Conservation (phyloP, 2,888 invertebrate genomes). For the Hydroisotoma schaefferi region DNA sequence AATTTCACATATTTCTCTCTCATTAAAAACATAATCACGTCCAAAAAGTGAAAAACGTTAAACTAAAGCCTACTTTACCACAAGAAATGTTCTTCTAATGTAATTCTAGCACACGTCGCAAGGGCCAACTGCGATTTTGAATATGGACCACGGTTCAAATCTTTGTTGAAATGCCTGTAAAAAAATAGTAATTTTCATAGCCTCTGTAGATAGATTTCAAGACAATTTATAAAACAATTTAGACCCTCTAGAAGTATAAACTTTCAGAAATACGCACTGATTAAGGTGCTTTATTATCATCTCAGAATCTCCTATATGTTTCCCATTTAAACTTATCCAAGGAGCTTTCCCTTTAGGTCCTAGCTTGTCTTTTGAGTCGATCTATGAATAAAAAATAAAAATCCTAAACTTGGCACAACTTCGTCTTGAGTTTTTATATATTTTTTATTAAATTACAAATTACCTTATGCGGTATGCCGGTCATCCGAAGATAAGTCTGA, state of each 20-base stretch:
- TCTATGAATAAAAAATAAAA: conserved; percentile 10
- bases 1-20: no score
- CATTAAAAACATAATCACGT: no score
- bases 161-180: conserved; percentile 17
- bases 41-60: no score
- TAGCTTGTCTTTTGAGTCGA: conserved; percentile 18
- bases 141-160: conserved; percentile 19
- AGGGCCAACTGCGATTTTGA: conserved; percentile 18
- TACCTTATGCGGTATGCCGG: conserved; percentile 26
- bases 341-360: conserved; percentile 42
- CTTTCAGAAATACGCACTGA: conserved; percentile 26
- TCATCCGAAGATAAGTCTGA: conserved; percentile 30
- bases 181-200: no score
- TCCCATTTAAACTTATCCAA: conserved; percentile 42
- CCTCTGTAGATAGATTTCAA: no score
- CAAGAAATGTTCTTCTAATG: conserved; percentile 28
- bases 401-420: background rate
- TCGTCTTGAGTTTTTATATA: no score
- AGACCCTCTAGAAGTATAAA: no score
- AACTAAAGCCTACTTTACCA: no score
- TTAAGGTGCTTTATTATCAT: conserved; percentile 30
- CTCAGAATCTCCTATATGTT: conserved; percentile 36
- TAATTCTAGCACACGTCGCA: conserved; percentile 21
- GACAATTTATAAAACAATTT: no score
- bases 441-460: no score